Evolutionary conservation across 23 tunicate species (phyloP), one percentile per base, ranked within the genome.

Genomic region (Clavelina lepadiformis): DNA sequence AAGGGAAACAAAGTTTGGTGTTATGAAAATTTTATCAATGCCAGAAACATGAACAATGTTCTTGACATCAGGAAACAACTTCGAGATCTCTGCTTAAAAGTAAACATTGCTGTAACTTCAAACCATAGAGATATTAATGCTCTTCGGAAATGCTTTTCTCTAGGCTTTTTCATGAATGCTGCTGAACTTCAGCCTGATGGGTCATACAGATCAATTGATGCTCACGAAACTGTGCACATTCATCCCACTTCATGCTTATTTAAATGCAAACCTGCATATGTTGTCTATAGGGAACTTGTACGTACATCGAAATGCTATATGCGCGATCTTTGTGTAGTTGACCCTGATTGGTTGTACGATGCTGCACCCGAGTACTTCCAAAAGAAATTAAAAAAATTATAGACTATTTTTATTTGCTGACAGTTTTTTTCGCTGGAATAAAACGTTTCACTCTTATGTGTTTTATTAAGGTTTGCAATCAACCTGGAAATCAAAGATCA

Each of bases 201-300:
- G 3, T 68, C 75, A 2, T 89, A 81, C 46, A 63, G 80, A 31
- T 68, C 75, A 3, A 53, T 89, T 3, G 73, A 57, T 65, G 59
- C 97, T 2, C 74, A 73, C 20, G 82, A 89, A 61, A 74, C 56
- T 19, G 97, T 81, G 32, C 73, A 75, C 23, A 89, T 89, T 45
- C 97, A 89, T 70, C 97, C 97, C 31, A 81, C 97, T 21, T 89
- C 97, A 5, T 89, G 97, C 38, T 57, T 89, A 33, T 81, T 81
- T 75, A 79, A 63, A 19, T 69, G 79, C 70, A 89, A 89, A 57
- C 97, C 97, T 0, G 87, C 91, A 13, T 81, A 89, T 58, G 91
- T 89, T 29, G 70, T 89, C 25, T 89, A 75, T 51, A 51, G 59
- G 6, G 97, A 89, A 59, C 63, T 89, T 32, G 59, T 89, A 11